Base-by-base conservation (phyloP, 2,797 vertebrate species). In the Gephyroberyx darwinii region DNA sequence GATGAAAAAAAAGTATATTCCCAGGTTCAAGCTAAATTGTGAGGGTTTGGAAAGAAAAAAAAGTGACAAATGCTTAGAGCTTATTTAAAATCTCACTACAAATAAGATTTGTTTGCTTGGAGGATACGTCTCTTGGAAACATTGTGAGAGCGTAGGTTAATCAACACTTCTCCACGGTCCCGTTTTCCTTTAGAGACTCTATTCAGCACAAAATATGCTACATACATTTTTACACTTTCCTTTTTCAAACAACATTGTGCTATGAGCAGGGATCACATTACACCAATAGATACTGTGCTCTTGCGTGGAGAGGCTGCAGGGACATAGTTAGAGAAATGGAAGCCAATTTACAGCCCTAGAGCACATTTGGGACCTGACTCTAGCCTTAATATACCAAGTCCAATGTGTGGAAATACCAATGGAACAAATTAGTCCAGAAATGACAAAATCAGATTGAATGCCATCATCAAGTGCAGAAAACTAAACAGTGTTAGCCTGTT, bases 371-470 rank as follows among this genome's bases (percentile, higher is more conserved):
- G 72, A 69, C 84, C 74, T 83, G 33, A 80, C 65, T 78, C 69
- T 88, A 87, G 62, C 91, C 92, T 90, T 83, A 91, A 91, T 93
- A 89, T 93, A 89, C 86, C 88, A 89, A 82, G 43, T 76, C 65
- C 74, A 79, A 69, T 81, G 74, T 64, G 68, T 68, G 59, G 75
- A 87, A 84, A 80, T 75, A 86, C 73, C 83, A 82, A 9, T 54
- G 60, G 83, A 87, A 64, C 58, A 65, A 59, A 86, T 85, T 77
- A 80, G 83, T 78, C 41, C 72, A 55, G 53, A 75, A 81, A 77
- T 80, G 79, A 84, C 76, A 86, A 82, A 81, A 90, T 84, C 56
- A 52, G 9, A 13, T 65, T 57, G 61, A 69, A 75, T 74, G 71
- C 71, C 80, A 80, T 69, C 66, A 74, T 26, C 22, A 35, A 41